phyloP scores from a whole-genome alignment of 2,888 invertebrate species.

The Philaethria dido region DNA sequence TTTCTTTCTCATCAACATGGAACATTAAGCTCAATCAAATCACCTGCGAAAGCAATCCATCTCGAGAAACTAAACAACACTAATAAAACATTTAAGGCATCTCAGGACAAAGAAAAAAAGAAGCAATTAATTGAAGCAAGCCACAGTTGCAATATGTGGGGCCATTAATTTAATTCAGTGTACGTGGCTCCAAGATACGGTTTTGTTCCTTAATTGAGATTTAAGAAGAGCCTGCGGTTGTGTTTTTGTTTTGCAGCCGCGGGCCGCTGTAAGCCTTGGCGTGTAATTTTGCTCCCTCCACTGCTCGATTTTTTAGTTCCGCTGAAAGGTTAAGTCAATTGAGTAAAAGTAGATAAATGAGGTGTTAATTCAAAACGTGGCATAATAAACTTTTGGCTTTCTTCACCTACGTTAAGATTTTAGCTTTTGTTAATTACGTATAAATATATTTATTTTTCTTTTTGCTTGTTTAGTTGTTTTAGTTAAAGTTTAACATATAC shows the following conservation, averaged over 20 bases:
- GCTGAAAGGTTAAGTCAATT: constrained; percentile 16
- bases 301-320: constrained; percentile 4
- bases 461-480: too few species aligned
- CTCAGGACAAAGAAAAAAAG: constrained; percentile 66
- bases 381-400: not conserved
- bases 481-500: not conserved
- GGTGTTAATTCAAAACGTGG: not conserved
- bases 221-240: constrained; percentile 74
- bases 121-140: constrained; percentile 74
- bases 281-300: constrained; percentile 16
- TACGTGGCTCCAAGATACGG: constrained; percentile 79
- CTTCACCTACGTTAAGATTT: too few species aligned
- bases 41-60: constrained; percentile 42
- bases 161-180: constrained; percentile 83
- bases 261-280: constrained; percentile 44
- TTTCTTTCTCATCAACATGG: not conserved
- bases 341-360: constrained; percentile 1
- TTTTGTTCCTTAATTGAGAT: constrained; percentile 83
- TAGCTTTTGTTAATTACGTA: too few species aligned
- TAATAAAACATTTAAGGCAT: constrained; percentile 79
- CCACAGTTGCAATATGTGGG: constrained; percentile 79
- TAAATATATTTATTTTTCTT: not conserved
- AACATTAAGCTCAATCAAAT: constrained; percentile 12
- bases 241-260: constrained; percentile 65
- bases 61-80: constrained; percentile 61